These are phyloP conservation scores for Paralichthys olivaceus DNA, from an alignment of 2,113 vertebrate genomes.

Conservation along the genomic window DNA sequence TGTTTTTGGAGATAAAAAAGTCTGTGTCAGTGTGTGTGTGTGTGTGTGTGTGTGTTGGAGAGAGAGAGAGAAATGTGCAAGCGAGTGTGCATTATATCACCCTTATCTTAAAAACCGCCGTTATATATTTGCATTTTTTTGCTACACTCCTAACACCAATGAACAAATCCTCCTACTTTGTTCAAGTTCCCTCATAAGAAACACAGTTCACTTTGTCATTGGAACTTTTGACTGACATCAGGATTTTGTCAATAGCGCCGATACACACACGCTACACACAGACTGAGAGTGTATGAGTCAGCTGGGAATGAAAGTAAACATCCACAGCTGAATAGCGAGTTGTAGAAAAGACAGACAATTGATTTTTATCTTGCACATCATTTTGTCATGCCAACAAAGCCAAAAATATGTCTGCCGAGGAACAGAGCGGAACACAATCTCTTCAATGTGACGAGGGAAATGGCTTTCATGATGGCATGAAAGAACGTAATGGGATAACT, in stretches of 20 bases:
- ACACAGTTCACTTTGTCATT: background rate
- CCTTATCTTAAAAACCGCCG: too few relatives aligned
- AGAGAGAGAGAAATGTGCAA: too few relatives aligned
- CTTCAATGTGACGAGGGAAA: constrained; percentile 19
- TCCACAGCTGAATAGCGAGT: constrained; percentile 11
- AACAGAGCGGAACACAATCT: constrained; percentile 24
- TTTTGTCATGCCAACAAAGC: constrained; percentile 23
- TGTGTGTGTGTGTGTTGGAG: too few relatives aligned
- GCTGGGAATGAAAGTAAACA: constrained; percentile 21
- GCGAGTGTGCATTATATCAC: too few relatives aligned
- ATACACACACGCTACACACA: background rate
- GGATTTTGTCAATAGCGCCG: constrained; percentile 5
- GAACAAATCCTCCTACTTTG: background rate
- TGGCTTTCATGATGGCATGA: constrained; percentile 23
- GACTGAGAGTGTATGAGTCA: background rate
- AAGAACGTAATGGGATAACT: constrained; percentile 16
- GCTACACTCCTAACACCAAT: too few relatives aligned
- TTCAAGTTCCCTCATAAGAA: background rate
- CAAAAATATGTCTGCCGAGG: constrained; percentile 13
- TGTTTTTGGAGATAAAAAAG: too few relatives aligned
- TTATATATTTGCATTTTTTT: too few relatives aligned
- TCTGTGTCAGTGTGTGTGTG: too few relatives aligned
- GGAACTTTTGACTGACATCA: background rate
- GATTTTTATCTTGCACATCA: constrained; percentile 33
- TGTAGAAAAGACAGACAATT: constrained; percentile 24